Conservation (phyloP, 2,888 invertebrate species). For the Chalcosyrphus nemorum region DNA sequence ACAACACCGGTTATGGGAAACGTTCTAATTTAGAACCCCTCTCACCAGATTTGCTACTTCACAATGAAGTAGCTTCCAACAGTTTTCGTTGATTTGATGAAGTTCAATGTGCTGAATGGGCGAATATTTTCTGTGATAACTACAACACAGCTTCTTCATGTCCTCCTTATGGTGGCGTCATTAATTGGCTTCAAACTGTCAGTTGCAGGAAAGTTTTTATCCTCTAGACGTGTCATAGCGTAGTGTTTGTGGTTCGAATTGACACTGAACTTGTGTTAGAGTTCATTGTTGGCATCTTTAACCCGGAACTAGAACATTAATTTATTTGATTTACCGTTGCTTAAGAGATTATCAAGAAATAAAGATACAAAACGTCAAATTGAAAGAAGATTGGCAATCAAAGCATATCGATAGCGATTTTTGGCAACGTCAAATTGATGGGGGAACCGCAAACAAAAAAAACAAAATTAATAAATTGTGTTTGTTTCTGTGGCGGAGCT, state of each 20-base stretch:
- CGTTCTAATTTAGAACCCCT: slow-evolving; percentile 36
- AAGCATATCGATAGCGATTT: background rate
- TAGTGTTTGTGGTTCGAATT: slow-evolving; percentile 24
- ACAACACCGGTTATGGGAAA: background rate
- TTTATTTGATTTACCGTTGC: slow-evolving; percentile 9
- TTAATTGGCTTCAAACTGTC: slow-evolving; percentile 69
- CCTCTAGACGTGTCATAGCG: slow-evolving; percentile 5
- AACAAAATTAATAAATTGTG: too few species aligned
- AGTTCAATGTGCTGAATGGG: slow-evolving; percentile 56
- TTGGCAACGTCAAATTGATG: background rate
- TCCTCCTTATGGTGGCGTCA: slow-evolving; percentile 13
- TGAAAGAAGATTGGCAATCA: background rate
- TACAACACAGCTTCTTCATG: background rate
- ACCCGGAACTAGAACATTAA: slow-evolving; percentile 42
- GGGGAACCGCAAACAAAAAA: background rate
- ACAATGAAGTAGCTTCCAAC: slow-evolving; percentile 59
- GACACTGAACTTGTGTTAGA: slow-evolving; percentile 61
- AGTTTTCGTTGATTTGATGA: slow-evolving; percentile 48
- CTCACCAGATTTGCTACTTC: slow-evolving; percentile 25
- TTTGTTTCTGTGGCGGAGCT: slow-evolving; percentile 14
- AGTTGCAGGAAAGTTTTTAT: slow-evolving; percentile 36
- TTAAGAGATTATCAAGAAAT: slow-evolving; percentile 2
- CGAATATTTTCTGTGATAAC: slow-evolving; percentile 6
- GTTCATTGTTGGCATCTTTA: slow-evolving; percentile 10
- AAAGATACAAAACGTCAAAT: slow-evolving; percentile 1